phyloP scores from a whole-genome alignment of 2,797 vertebrate species.

The Numenius phaeopus region DNA sequence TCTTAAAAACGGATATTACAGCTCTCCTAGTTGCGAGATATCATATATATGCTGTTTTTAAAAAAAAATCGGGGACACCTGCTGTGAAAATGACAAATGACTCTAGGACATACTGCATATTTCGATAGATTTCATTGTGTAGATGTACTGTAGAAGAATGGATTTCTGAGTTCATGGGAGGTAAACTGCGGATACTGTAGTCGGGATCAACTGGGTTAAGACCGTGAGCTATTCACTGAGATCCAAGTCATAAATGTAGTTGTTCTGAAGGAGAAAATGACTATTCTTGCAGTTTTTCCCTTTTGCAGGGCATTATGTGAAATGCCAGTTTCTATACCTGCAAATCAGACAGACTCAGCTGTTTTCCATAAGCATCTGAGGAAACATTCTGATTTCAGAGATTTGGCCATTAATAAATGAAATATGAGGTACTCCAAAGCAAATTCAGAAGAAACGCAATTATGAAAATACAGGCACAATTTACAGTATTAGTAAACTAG shows the following conservation, averaged over 20 bases:
- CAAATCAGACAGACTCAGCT: not conserved
- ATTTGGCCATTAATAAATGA: not conserved
- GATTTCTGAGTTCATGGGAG: not conserved
- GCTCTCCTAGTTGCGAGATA: not conserved
- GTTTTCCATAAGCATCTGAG: not conserved
- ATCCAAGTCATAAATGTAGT: not conserved
- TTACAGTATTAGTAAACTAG: not conserved
- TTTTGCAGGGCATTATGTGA: not conserved
- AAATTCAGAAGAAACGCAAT: not conserved
- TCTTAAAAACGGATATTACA: not conserved
- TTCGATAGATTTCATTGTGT: not conserved
- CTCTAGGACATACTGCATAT: not conserved
- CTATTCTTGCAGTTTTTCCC: not conserved
- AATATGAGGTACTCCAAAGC: not conserved
- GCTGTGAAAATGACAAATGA: not conserved
- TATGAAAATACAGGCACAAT: not conserved
- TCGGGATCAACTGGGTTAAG: not conserved
- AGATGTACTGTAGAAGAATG: not conserved
- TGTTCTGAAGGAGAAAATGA: not conserved
- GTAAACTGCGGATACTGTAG: not conserved
- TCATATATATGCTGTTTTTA: not conserved
- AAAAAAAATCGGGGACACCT: not conserved
- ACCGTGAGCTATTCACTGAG: not conserved
- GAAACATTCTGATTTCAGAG: not conserved
- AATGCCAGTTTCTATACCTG: fast-evolving